Evolutionary conservation across 2,113 vertebrate genomes (phyloP), one percentile per base, ranked within the genome.

Genomic region (Lasiurus cinereus): DNA sequence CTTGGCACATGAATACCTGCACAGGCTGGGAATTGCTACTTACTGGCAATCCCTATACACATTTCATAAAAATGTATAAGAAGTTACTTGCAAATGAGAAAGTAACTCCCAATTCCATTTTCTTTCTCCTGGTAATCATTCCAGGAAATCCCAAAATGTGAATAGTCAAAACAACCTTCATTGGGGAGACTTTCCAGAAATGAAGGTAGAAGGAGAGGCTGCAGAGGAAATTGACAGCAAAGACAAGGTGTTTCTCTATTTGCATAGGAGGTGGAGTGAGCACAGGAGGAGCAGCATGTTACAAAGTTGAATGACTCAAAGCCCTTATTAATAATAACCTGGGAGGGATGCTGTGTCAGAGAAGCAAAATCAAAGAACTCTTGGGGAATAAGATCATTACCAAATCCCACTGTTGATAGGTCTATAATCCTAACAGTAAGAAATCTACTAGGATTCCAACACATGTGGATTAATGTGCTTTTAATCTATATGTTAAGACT

Each of bases 151-250:
- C 19, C 9, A 89, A 93, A 70, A 84, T 43, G 31, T 78, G 19
- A 74, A 87, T 85, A 69, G 88, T 82, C 43, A 80, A 88, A 93
- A 88, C 80, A 43, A 77, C 52, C 89, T 89, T 89, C 36, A 72
- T 77, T 50, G 89, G 46, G 64, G 16, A 56, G 52, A 86, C 8
- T 85, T 85, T 50, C 27, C 27, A 72, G 46, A 18, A 77, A 21
- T 89, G 46, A 66, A 8, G 19, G 33, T 76, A 64, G 22, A 82
- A 76, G 39, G 24, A 64, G 62, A 70, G 70, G 46, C 59, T 74
- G 16, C 85, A 84, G 29, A 64, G 19, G 10, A 79, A 67, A 46
- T 90, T 59, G 46, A 36, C 29, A 66, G 31, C 7, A 4, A 85
- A 13, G 18, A 74, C 8, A 80, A 76, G 31, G 67, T 82, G 50